These are phyloP conservation scores for Theocolax elegans DNA, from an alignment of 1,140 invertebrate species.

Conservation along the genomic window DNA sequence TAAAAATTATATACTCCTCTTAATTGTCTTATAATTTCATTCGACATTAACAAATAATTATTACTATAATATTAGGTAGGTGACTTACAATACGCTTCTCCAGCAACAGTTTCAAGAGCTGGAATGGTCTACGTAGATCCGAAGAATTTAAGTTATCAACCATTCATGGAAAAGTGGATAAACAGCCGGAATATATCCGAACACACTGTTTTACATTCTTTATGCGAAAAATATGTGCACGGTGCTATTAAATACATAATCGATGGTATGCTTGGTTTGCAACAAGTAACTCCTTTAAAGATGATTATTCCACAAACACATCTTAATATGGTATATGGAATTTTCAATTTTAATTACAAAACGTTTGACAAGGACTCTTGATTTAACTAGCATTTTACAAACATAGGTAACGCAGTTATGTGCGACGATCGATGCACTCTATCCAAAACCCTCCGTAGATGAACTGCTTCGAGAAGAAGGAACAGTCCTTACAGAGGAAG, in stretches of 20 bases:
- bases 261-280: conserved; percentile 79
- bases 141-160: conserved; percentile 86
- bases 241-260: conserved; percentile 79
- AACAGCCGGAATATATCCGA: conserved; percentile 67
- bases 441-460: conserved; percentile 45
- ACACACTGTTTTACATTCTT: conserved; percentile 67
- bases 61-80: conserved; percentile 71
- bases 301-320: conserved; percentile 85
- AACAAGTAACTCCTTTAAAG: conserved; percentile 79
- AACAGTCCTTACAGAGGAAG: conserved; percentile 26
- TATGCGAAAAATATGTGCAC: conserved; percentile 82
- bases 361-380: too few species aligned
- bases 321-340: conserved; percentile 83
- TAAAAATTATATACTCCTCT: conserved; percentile 54
- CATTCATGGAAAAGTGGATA: conserved; percentile 85
- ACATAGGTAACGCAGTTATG: conserved; percentile 87
- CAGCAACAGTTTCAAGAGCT: conserved; percentile 89
- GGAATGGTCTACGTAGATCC: conserved; percentile 95
- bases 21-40: too few species aligned
- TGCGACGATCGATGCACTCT: conserved; percentile 79
- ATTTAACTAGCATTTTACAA: too few species aligned
- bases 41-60: too few species aligned
- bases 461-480: conserved; percentile 42
- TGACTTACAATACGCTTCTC: conserved; percentile 89
- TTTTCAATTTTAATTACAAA: too few species aligned